Conservation (phyloP, 2,113 vertebrate species). For the Ptilonorhynchus violaceus region DNA sequence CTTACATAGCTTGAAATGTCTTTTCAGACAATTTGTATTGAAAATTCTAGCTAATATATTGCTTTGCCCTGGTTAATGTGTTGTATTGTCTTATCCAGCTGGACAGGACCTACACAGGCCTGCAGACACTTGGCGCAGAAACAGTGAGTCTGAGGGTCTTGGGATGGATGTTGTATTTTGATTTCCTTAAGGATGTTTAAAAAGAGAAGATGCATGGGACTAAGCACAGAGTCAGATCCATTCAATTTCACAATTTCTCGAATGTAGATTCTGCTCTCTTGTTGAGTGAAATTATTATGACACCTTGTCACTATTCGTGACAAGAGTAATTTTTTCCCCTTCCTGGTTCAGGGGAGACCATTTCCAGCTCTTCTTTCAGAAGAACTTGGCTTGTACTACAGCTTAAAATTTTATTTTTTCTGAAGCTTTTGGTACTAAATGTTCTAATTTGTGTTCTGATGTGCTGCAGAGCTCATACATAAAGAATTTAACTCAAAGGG, state of each 20-base stretch:
- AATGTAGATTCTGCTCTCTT: background rate
- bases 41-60: background rate
- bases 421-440: background rate
- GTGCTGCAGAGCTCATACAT: background rate
- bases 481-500: background rate
- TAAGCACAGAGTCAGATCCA: background rate
- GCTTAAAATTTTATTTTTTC: background rate
- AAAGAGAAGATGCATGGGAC: background rate
- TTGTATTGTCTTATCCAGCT: conserved; percentile 74
- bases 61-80: background rate
- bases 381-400: background rate
- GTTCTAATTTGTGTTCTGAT: background rate
- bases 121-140: conserved; percentile 97
- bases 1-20: background rate
- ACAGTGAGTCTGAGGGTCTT: conserved; percentile 75
- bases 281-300: background rate
- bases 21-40: background rate
- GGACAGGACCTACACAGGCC: conserved; percentile 96
- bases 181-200: background rate
- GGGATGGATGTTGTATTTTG: background rate
- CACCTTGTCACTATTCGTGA: background rate
- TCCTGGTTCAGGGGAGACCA: background rate
- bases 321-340: background rate
- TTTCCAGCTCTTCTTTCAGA: background rate
- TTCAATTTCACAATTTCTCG: background rate